A percentile compares a stretch with the other conserved stretches of the same genome.
These are phyloP conservation scores for Halesus radiatus DNA, from an alignment of 1,140 invertebrate species.

Conservation along the genomic window DNA sequence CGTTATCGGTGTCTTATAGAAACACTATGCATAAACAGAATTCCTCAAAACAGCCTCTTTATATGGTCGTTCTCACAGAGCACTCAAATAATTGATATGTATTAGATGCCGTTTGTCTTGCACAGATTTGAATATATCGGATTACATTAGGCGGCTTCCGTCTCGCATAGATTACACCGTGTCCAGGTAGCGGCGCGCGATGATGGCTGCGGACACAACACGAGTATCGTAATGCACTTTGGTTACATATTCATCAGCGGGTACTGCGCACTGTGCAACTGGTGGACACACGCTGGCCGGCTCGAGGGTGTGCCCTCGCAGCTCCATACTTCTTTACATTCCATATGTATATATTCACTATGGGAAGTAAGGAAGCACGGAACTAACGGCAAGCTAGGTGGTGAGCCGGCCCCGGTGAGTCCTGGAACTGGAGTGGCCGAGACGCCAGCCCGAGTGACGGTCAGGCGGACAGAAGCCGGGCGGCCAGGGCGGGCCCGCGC, in stretches of 20 bases:
- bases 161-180: not conserved
- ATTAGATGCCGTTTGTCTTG: not conserved
- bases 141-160: constrained; percentile 3
- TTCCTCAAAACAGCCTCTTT: not conserved
- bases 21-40: not conserved
- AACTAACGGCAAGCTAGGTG: constrained; percentile 75
- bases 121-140: constrained; percentile 1
- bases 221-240: no score
- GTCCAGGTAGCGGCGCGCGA: not conserved
- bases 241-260: no score
- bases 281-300: not conserved
- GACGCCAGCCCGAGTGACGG: constrained; percentile 41
- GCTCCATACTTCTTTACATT: constrained; percentile 99
- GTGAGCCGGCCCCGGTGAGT: constrained; percentile 48
- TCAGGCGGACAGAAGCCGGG: constrained; percentile 46
- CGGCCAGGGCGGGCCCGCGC: constrained; percentile 59
- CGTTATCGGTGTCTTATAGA: not conserved
- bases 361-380: constrained; percentile 97
- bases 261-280: no score
- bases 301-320: constrained; percentile 63
- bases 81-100: not conserved
- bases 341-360: constrained; percentile 89
- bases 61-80: not conserved
- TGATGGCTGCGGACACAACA: no score
- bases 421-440: constrained; percentile 57